phyloP scores from a whole-genome alignment of 2,888 invertebrate species.

The Selenia dentaria region DNA sequence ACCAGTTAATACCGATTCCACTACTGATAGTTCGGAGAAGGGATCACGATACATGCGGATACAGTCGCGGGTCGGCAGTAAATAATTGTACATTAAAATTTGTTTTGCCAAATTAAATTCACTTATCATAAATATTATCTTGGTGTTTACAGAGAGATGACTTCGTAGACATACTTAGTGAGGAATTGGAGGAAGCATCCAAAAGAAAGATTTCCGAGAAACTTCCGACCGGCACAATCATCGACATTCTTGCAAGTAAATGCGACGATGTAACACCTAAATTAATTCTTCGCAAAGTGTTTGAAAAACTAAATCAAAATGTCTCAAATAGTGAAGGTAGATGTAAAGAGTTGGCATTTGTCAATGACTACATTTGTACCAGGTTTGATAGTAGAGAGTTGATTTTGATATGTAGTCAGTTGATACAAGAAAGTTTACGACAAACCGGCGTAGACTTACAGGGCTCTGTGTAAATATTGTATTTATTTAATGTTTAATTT shows the following conservation, averaged over 20 bases:
- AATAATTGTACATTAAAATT: too few relatives aligned
- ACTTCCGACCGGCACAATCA: conserved; percentile 42
- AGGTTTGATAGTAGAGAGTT: conserved; percentile 57
- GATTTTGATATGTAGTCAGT: conserved; percentile 58
- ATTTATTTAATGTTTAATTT: too few relatives aligned
- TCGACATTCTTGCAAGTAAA: conserved; percentile 48
- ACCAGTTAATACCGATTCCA: too few relatives aligned
- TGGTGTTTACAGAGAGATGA: conserved; percentile 69
- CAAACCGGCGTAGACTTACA: conserved; percentile 36
- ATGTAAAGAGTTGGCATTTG: conserved; percentile 43
- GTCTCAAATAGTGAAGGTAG: conserved; percentile 26
- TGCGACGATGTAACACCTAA: conserved; percentile 38
- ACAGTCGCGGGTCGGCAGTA: too few relatives aligned
- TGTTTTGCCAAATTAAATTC: too few relatives aligned
- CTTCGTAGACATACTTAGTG: conserved; percentile 51
- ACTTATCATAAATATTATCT: too few relatives aligned
- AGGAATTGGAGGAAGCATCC: conserved; percentile 45
- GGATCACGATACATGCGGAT: too few relatives aligned
- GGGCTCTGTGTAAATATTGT: not conserved
- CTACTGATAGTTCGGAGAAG: too few relatives aligned
- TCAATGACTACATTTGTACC: conserved; percentile 53
- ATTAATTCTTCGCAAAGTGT: conserved; percentile 41
- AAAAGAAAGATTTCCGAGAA: conserved; percentile 50
- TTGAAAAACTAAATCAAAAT: conserved; percentile 40
- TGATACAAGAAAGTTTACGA: conserved; percentile 55